Evolutionary conservation across 2,113 vertebrate genomes (phyloP), one percentile per base, ranked within the genome.

Genomic region (Pipra filicauda): DNA sequence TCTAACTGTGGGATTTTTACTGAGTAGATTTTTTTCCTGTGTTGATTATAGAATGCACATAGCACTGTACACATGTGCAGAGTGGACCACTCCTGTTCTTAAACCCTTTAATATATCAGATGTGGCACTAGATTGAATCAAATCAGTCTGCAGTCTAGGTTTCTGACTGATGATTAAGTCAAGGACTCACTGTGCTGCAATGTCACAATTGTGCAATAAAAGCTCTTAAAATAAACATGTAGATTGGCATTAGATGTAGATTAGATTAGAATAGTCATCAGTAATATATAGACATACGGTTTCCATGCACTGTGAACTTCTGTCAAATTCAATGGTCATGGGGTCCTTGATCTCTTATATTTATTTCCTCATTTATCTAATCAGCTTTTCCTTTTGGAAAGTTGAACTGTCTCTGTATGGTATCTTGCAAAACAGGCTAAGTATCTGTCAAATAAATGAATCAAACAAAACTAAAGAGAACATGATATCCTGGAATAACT

Each of bases 291-390:
- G 48, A 23, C n/a, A 54, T 72, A 66, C 2, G 1, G 17, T 30
- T 93, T 88, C 33, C 24, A 28, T 15, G 80, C n/a, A 28, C 37
- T 49, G 11, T 77, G 55, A 92, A 73, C 3, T 76, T 85, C n/a
- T 70, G n/a, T 46, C 37, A 73, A 5, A 76, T 73, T 21, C 86
- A 83, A 43, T 76, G 43, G 33, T 70, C 71, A 59, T 35, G 57
- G 11, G 15, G 23, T 64, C 43, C 41, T 70, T 7, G 4, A 9
- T 70, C 24, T 71, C 39, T 73, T 37, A 13, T 59, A 73, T 81
- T 80, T 88, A 66, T 95, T 94, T 95, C 54, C 78, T 75, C 59
- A 66, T 83, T 71, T 75, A 22, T 70, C 26, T 89, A 88, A 88
- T 88, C 23, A 24, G 8, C 30, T 93, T 97, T 97, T 91, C 39